Evolutionary conservation across 2,888 invertebrate species (phyloP).

Genomic region (Caenorhabditis uteleia): DNA sequence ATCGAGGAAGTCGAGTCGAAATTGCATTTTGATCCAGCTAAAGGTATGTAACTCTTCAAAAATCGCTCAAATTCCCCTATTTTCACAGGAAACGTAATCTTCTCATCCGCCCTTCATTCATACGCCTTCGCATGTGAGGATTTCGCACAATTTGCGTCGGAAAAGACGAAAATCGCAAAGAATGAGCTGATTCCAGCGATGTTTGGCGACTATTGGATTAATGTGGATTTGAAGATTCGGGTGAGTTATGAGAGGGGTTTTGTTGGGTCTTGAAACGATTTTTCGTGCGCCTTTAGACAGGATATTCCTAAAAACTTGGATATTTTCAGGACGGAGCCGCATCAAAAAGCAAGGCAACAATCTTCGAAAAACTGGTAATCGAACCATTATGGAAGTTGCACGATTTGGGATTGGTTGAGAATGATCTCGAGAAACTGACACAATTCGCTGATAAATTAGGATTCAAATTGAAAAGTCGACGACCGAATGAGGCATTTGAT

Average conservation of each 20-base stretch:
- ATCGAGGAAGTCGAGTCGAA: slow-evolving; percentile 70
- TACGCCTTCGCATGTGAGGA: slow-evolving; percentile 85
- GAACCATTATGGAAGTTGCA: slow-evolving; percentile 65
- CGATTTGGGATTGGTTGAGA: slow-evolving; percentile 54
- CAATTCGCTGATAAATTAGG: slow-evolving; percentile 33
- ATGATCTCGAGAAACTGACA: slow-evolving; percentile 47
- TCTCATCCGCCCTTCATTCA: slow-evolving; percentile 92
- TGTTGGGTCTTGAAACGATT: neutral
- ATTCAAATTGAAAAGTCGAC: slow-evolving; percentile 39
- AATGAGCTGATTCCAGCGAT: slow-evolving; percentile 37
- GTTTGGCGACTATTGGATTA: slow-evolving; percentile 58
- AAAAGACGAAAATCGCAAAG: slow-evolving; percentile 50
- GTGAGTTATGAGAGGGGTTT: neutral
- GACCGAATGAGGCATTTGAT: slow-evolving; percentile 63
- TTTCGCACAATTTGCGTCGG: slow-evolving; percentile 74
- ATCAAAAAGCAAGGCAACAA: slow-evolving; percentile 50
- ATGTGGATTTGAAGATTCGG: neutral
- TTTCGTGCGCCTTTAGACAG: neutral
- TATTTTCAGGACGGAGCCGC: slow-evolving; percentile 52
- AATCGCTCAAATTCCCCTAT: neutral
- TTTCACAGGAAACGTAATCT: slow-evolving; percentile 83
- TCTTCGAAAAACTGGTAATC: slow-evolving; percentile 65
- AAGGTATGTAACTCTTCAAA: slow-evolving; percentile 11
- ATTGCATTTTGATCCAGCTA: slow-evolving; percentile 85
- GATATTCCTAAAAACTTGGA: neutral